These are phyloP conservation scores for Eleutherodactylus coqui DNA, from an alignment of 2,797 vertebrate genomes.

Conservation along the genomic window DNA sequence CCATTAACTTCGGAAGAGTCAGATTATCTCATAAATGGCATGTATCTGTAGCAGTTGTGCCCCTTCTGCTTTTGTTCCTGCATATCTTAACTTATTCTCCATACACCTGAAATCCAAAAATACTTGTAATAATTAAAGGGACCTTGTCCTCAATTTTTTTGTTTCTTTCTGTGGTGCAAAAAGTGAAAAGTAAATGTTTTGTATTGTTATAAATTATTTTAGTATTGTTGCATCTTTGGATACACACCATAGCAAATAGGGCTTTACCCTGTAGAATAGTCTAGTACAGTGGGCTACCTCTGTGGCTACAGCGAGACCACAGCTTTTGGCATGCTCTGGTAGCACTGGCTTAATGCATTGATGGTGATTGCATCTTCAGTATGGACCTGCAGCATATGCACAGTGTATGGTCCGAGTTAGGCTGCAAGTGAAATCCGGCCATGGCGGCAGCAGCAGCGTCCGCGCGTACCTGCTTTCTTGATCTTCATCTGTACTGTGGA, in stretches of 20 bases:
- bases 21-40: conserved; percentile 99
- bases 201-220: not conserved
- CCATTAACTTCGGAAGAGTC: conserved; percentile 97
- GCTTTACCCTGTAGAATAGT: not conserved
- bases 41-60: conserved; percentile 83
- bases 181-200: not conserved
- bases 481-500: too few species aligned
- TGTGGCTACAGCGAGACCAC: too few species aligned
- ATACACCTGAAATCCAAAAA: not conserved
- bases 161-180: not conserved
- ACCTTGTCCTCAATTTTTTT: not conserved
- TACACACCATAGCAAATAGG: not conserved
- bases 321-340: too few species aligned
- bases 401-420: too few species aligned
- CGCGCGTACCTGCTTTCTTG: too few species aligned
- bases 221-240: not conserved
- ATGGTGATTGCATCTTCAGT: too few species aligned
- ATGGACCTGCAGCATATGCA: too few species aligned
- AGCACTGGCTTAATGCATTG: too few species aligned
- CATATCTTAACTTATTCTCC: conserved; percentile 13
- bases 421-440: too few species aligned
- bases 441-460: too few species aligned
- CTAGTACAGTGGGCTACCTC: not conserved
- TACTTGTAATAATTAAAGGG: conserved; percentile 16
- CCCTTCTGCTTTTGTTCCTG: not conserved